Percentiles rank a stretch among this genome's conserved stretches.
Evolutionary conservation across 1,140 invertebrate genomes (phyloP).

Genomic region (Drosophila orosa): DNA sequence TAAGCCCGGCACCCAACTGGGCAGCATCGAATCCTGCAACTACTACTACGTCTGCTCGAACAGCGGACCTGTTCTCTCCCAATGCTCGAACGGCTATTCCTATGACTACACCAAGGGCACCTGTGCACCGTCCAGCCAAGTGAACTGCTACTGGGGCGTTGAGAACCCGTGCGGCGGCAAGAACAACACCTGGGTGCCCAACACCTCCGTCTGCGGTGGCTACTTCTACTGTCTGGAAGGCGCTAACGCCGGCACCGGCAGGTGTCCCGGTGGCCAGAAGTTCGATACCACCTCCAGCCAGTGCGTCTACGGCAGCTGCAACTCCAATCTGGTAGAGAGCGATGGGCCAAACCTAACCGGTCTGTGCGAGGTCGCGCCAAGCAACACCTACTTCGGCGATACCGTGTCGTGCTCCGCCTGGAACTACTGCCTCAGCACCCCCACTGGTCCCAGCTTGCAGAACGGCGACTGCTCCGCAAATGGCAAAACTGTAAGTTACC

Average conservation of each 20-base stretch:
- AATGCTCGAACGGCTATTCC: conserved; percentile 40
- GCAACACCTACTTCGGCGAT: conserved; percentile 42
- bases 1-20: conserved; percentile 35
- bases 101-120: conserved; percentile 27
- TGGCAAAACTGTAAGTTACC: conserved; percentile 23
- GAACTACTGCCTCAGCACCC: conserved; percentile 21
- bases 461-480: accelerated
- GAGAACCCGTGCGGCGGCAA: conserved; percentile 32
- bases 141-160: conserved; percentile 48
- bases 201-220: conserved; percentile 25
- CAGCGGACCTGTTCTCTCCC: conserved; percentile 32
- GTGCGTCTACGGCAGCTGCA: conserved; percentile 39
- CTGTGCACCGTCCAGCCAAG: conserved; percentile 36
- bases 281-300: not conserved
- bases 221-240: conserved; percentile 30
- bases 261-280: not conserved
- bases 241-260: not conserved
- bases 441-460: not conserved
- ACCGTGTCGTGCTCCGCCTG: conserved; percentile 16
- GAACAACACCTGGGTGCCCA: conserved; percentile 33
- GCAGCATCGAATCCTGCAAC: conserved; percentile 50
- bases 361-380: conserved; percentile 45
- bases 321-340: too few relatives aligned
- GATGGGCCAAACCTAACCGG: not conserved
- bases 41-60: conserved; percentile 50